Evolutionary conservation across 2,113 vertebrate genomes (phyloP), one percentile per base, ranked within the genome.

Genomic region (Lanius ludovicianus): DNA sequence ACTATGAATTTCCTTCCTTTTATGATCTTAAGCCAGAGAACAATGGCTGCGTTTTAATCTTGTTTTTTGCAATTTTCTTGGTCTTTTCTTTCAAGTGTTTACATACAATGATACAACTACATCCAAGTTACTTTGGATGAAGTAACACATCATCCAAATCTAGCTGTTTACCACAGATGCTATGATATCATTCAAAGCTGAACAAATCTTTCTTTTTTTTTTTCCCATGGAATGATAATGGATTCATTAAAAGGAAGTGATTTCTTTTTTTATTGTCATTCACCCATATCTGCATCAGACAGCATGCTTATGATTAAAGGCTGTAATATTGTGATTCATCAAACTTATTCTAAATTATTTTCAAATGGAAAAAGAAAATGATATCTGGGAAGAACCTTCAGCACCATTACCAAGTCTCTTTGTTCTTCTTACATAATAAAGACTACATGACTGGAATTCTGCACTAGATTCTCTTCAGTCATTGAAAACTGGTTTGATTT

Each of bases 11-110:
- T 93, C 87, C 87, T 95, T 95, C 87, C 47, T 87, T 95, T 91
- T 96, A 93, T 96, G 95, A 97, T 97, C 90, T 82, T 65, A 67
- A 88, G 92, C 93, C 94, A 96, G 90, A 94, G 79, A 97, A 95
- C 90, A 96, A 96, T 95, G 82, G 70, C 86, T 92, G 37, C 79
- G 77, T 96, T 96, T 95, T 93, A 97, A 95, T 97, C 94, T 95
- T 86, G 63, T 46, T 84, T 94, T 97, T 95, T 92, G 88, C 86
- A 97, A 83, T 94, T 94, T 95, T 78, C 84, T 78, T 87, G 49
- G 27, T 82, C 75, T 92, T 94, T 92, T 82, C 90, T 94, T 97
- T 95, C 73, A 96, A 95, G 39, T 60, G n/a, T 94, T 96, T 96
- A 93, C 64, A 84, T 71, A 89, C 74, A 93, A 46, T 23, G 70